Conservation (phyloP, 2,113 vertebrate genomes). For the Spheniscus mendiculus region DNA sequence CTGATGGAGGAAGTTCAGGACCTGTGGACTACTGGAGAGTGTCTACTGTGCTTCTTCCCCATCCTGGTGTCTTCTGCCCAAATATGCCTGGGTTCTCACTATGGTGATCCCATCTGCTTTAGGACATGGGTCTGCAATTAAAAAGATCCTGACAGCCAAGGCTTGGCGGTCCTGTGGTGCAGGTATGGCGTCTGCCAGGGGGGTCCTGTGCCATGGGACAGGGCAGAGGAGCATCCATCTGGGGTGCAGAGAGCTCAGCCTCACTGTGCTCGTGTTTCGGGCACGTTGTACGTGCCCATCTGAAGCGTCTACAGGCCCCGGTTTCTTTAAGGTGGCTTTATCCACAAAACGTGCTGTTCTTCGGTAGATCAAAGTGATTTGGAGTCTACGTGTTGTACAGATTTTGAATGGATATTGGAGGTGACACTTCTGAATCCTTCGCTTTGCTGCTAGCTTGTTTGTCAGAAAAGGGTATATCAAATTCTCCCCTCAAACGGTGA, state of each 20-base stretch:
- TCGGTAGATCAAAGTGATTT: neutral
- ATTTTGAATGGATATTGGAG: neutral
- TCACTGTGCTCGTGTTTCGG: neutral
- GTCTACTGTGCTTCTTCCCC: neutral
- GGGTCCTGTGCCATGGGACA: accelerated
- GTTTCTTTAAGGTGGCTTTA: neutral
- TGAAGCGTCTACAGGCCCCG: neutral
- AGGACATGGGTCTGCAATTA: neutral
- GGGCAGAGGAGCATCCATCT: neutral
- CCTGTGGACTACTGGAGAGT: neutral
- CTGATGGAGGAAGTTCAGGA: neutral
- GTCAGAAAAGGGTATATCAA: neutral
- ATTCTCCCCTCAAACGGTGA: neutral
- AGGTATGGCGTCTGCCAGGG: neutral
- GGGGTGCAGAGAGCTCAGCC: neutral
- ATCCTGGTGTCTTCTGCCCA: neutral
- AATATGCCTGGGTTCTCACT: neutral
- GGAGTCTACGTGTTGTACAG: neutral
- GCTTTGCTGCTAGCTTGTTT: neutral
- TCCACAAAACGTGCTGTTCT: neutral
- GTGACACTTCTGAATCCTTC: neutral
- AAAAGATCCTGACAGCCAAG: neutral
- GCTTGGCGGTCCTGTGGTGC: neutral
- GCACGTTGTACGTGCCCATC: accelerated
- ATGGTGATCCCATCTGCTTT: neutral